Evolutionary conservation across 2,888 invertebrate species (phyloP).

Genomic region (Dasypolia templi): DNA sequence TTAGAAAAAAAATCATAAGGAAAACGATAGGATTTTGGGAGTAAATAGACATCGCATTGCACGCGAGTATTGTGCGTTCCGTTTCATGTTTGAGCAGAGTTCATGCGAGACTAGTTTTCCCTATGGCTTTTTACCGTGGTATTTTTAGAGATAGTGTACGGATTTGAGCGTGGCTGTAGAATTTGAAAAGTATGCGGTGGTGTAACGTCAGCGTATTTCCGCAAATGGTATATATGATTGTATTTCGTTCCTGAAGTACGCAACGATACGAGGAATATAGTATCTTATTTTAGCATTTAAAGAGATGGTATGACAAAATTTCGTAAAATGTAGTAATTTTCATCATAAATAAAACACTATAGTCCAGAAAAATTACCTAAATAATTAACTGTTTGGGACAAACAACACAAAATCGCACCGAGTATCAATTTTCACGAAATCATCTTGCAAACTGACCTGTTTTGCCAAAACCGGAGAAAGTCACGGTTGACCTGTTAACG

Average conservation of each 20-base stretch:
- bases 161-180: neutral
- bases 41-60: conserved; percentile 37
- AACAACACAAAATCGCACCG: conserved; percentile 2
- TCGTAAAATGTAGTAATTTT: no score
- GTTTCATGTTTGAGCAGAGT: conserved; percentile 51
- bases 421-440: conserved; percentile 36
- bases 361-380: no score
- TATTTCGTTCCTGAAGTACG: neutral
- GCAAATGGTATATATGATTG: neutral
- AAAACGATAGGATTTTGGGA: conserved; percentile 45
- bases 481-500: conserved; percentile 61
- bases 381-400: conserved; percentile 17
- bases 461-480: conserved; percentile 47
- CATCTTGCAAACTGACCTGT: conserved; percentile 56
- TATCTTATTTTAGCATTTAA: neutral
- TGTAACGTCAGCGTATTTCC: neutral
- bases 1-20: conserved; percentile 57
- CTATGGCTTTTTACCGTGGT: neutral
- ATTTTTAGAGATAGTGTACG: conserved; percentile 4
- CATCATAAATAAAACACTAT: no score
- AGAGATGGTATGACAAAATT: no score
- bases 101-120: conserved; percentile 16
- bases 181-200: neutral
- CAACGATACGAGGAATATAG: neutral
- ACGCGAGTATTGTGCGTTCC: conserved; percentile 39